Evolutionary conservation across 2,888 invertebrate species (phyloP).

Genomic region (Geophilus truncorum): DNA sequence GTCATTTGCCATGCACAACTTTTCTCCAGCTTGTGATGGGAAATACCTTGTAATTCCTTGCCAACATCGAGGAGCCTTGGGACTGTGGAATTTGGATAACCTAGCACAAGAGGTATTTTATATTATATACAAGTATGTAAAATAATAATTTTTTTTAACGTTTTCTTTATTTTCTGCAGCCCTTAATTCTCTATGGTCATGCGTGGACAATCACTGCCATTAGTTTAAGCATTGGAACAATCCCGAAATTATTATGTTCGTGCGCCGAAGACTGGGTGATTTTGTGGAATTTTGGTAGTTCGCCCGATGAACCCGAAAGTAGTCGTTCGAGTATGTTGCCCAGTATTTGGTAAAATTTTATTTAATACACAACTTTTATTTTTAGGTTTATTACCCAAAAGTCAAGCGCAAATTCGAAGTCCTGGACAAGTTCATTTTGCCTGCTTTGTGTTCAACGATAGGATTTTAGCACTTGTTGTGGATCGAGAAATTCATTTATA

Average conservation of each 20-base stretch:
- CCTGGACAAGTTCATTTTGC: slow-evolving; percentile 28
- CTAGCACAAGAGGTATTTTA: slow-evolving; percentile 27
- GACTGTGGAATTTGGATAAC: slow-evolving; percentile 19
- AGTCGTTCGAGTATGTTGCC: background rate
- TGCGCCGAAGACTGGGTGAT: slow-evolving; percentile 33
- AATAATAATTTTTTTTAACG: background rate
- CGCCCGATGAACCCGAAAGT: background rate
- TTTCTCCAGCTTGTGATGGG: slow-evolving; percentile 30
- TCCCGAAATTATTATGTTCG: slow-evolving; percentile 30
- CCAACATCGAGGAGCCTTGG: background rate
- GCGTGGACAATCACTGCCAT: slow-evolving; percentile 28
- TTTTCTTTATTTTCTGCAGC: no score
- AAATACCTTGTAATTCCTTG: slow-evolving; percentile 25
- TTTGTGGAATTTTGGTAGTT: slow-evolving; percentile 30
- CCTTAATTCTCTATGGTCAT: slow-evolving; percentile 22
- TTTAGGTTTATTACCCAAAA: background rate
- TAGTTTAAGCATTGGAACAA: slow-evolving; percentile 26
- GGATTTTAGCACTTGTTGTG: slow-evolving; percentile 1
- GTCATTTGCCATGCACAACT: background rate
- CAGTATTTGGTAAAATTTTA: background rate
- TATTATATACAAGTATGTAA: background rate
- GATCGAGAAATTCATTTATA: slow-evolving; percentile 32
- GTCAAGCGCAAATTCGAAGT: slow-evolving; percentile 25
- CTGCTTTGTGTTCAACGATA: slow-evolving; percentile 25
- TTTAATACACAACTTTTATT: background rate